A percentile compares a stretch with the other conserved stretches of the same genome.
These are phyloP conservation scores for Umimayanthus chanpuru DNA, from an alignment of 92 coral and sea anemone species.

Conservation along the genomic window DNA sequence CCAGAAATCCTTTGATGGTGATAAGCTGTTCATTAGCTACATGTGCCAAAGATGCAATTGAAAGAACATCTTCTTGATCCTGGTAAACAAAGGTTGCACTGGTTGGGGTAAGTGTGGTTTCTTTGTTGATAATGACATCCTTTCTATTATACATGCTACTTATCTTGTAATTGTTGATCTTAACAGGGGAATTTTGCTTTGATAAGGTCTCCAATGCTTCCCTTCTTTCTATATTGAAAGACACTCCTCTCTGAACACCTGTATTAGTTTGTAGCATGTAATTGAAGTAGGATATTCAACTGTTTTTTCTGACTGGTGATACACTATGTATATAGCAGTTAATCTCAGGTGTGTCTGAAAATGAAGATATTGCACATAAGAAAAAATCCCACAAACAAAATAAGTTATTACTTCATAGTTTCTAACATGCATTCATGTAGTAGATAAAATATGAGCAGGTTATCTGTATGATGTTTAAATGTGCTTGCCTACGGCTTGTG, in stretches of 20 bases:
- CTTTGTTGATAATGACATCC: conserved; percentile 51
- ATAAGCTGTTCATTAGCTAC: conserved; percentile 67
- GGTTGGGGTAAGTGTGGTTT: conserved; percentile 53
- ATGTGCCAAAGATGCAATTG: conserved; percentile 55
- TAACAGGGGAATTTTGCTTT: conserved; percentile 56
- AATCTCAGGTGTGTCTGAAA: conserved; percentile 23
- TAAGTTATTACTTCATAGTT: conserved; percentile 19
- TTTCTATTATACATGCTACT: conserved; percentile 46
- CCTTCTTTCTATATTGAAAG: conserved; percentile 40
- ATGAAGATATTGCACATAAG: conserved; percentile 20
- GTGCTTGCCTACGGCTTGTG: background rate
- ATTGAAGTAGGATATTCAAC: conserved; percentile 10
- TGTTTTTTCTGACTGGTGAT: conserved; percentile 24
- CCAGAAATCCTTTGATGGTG: conserved; percentile 59
- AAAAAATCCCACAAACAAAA: conserved; percentile 16
- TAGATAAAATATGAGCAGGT: conserved; percentile 21
- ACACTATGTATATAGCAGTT: conserved; percentile 19
- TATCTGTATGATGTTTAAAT: conserved; percentile 13
- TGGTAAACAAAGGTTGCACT: conserved; percentile 52
- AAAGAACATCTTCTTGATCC: conserved; percentile 49
- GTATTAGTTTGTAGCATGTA: conserved; percentile 1
- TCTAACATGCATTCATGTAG: conserved; percentile 18
- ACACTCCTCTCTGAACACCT: conserved; percentile 35
- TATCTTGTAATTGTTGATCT: conserved; percentile 38
- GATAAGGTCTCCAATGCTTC: conserved; percentile 28